Evolutionary conservation across 1,140 invertebrate species (phyloP).

Genomic region (Pachypeltis micranthus): DNA sequence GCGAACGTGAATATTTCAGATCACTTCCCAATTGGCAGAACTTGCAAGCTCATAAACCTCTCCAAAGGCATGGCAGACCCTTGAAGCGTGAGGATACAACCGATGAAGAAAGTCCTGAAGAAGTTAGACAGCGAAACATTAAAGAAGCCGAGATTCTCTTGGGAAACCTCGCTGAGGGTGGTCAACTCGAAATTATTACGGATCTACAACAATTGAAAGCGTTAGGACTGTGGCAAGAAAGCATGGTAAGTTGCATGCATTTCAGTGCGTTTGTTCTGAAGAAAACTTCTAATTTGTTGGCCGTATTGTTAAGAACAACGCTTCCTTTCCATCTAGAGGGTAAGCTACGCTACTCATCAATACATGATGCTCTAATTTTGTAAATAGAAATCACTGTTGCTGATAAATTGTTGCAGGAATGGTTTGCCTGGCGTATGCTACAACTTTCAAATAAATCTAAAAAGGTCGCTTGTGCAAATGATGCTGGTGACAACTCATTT

Average conservation of each 20-base stretch:
- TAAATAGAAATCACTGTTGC: too few relatives aligned
- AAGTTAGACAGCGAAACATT: constrained; percentile 65
- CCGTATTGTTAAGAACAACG: background rate
- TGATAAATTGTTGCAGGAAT: constrained; percentile 44
- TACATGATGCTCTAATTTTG: too few relatives aligned
- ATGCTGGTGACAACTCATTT: background rate
- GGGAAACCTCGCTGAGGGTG: constrained; percentile 71
- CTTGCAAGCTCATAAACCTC: constrained; percentile 46
- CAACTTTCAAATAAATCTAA: constrained; percentile 25
- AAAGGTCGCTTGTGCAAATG: background rate
- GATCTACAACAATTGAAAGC: constrained; percentile 65
- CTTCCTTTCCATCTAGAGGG: background rate
- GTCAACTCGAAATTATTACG: constrained; percentile 67
- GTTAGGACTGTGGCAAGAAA: constrained; percentile 80
- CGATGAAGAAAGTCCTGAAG: constrained; percentile 59
- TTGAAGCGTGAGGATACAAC: constrained; percentile 41
- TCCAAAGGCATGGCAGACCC: constrained; percentile 25
- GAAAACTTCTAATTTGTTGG: too few relatives aligned
- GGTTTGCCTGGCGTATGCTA: constrained; percentile 48
- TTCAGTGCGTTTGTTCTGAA: too few relatives aligned
- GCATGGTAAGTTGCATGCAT: constrained; percentile 65
- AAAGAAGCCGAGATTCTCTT: constrained; percentile 87
- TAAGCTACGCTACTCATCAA: too few relatives aligned
- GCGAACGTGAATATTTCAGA: too few relatives aligned
- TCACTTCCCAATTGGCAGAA: constrained; percentile 72